Evolutionary conservation across 2,888 invertebrate genomes (phyloP).

Genomic region (Pandemis heparana): DNA sequence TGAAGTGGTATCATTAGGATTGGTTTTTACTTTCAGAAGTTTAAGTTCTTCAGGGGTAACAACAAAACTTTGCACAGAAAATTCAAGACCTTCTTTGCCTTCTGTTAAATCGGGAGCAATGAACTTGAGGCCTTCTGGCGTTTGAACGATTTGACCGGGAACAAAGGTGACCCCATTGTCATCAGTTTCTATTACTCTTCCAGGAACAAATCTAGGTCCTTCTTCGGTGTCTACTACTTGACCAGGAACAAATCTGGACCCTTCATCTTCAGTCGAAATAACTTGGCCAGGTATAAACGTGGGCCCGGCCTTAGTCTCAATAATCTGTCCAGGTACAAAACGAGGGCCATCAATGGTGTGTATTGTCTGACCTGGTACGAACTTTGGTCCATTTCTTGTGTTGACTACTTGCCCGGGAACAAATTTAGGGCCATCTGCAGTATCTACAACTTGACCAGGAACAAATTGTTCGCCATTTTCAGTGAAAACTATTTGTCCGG

Average conservation of each 20-base stretch:
- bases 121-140: conserved; percentile 89
- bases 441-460: conserved; percentile 90
- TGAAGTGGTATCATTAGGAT: conserved; percentile 80
- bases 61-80: conserved; percentile 89
- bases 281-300: conserved; percentile 93
- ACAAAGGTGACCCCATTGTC: conserved; percentile 90
- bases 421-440: conserved; percentile 89
- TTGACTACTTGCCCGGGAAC: conserved; percentile 92
- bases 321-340: conserved; percentile 92
- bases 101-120: conserved; percentile 89
- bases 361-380: conserved; percentile 90
- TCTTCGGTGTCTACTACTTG: conserved; percentile 91
- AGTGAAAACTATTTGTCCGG: conserved; percentile 89
- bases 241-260: conserved; percentile 87
- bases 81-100: conserved; percentile 88
- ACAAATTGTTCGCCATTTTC: conserved; percentile 90
- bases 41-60: conserved; percentile 83
- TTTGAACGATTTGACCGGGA: conserved; percentile 91
- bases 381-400: conserved; percentile 87
- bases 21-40: conserved; percentile 80
- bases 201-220: conserved; percentile 89
- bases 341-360: conserved; percentile 89
- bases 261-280: conserved; percentile 87
- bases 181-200: conserved; percentile 90
- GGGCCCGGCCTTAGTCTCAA: conserved; percentile 90